phyloP scores from a whole-genome alignment of 2,113 vertebrate genomes.

The Gobiocypris rarus region DNA sequence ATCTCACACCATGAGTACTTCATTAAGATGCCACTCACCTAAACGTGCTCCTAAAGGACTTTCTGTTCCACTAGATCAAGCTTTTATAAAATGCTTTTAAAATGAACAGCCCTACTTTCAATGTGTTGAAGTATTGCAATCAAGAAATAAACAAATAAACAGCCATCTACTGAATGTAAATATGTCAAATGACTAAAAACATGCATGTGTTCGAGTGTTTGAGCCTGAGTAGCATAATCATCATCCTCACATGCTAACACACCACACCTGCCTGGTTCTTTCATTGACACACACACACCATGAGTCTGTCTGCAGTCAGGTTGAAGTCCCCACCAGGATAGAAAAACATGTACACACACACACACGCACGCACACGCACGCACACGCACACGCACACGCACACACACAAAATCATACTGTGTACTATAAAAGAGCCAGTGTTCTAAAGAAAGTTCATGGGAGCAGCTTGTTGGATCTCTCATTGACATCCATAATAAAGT shows the following conservation, averaged over 20 bases:
- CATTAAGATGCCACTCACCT: not conserved
- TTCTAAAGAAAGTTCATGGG: slow-evolving; percentile 1
- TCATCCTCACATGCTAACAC: slow-evolving; percentile 16
- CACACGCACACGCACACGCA: not conserved
- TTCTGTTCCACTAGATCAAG: no score
- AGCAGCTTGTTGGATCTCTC: slow-evolving; percentile 38
- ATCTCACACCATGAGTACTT: not conserved
- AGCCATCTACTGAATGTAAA: not conserved
- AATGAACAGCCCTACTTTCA: no score
- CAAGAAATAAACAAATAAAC: not conserved
- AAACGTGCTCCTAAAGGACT: no score
- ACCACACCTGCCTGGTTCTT: slow-evolving; percentile 47
- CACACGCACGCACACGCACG: slow-evolving; percentile 49
- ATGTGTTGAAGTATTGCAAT: not conserved
- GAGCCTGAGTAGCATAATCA: not conserved
- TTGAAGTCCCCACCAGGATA: no score
- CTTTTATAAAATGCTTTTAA: no score
- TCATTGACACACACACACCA: not conserved
- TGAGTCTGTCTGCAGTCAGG: no score
- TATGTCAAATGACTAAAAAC: not conserved
- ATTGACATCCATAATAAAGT: slow-evolving; percentile 30
- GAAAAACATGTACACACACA: no score
- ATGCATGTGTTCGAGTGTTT: not conserved
- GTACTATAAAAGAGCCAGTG: slow-evolving; percentile 34
- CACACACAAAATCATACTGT: no score